phyloP scores from a whole-genome alignment of 2,113 vertebrate species.

The Rafetus swinhoei region DNA sequence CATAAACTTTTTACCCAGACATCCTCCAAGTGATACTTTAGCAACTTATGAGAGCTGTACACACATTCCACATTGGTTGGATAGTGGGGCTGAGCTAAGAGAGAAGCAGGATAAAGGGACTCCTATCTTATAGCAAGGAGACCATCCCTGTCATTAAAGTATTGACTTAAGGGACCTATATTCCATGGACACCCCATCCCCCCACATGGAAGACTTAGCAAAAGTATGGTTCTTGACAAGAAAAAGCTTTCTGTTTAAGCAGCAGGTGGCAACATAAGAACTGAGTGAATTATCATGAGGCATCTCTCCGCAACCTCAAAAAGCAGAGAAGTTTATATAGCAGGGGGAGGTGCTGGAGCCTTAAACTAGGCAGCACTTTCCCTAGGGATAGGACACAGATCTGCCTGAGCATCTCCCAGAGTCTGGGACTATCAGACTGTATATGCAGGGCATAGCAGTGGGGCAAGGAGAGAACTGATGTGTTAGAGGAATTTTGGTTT shows the following conservation, averaged over 20 bases:
- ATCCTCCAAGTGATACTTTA: not conserved
- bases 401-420: not conserved
- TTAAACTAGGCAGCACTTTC: not conserved
- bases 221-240: not conserved
- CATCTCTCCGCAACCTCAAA: not conserved
- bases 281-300: not conserved
- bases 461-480: not conserved
- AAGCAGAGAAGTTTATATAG: not conserved
- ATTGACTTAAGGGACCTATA: not conserved
- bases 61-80: not conserved
- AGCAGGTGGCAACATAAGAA: not conserved
- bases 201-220: not conserved
- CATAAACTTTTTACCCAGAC: not conserved
- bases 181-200: not conserved
- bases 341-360: not conserved
- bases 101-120: not conserved
- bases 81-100: not conserved
- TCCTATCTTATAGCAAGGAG: not conserved
- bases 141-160: not conserved
- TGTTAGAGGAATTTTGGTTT: not conserved
- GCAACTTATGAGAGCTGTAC: not conserved
- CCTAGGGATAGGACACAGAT: not conserved
- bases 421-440: not conserved
- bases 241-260: not conserved
- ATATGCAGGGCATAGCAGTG: not conserved